Evolutionary conservation across 2,113 vertebrate genomes (phyloP).

Genomic region (Rhinoderma darwinii): DNA sequence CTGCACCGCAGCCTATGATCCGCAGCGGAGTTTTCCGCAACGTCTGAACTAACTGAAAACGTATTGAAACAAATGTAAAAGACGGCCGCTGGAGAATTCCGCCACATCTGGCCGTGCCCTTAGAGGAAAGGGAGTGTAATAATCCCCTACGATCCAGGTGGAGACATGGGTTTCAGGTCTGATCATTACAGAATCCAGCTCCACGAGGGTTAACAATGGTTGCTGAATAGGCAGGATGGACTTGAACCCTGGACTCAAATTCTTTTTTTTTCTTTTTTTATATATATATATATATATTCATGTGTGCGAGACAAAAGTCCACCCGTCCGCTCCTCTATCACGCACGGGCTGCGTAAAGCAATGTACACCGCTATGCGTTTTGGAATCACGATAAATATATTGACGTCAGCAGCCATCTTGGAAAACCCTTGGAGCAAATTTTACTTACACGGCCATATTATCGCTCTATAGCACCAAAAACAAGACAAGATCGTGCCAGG

Average conservation of each 20-base stretch:
- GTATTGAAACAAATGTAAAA: too few species aligned
- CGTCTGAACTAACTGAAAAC: too few species aligned
- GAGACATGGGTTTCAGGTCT: background rate
- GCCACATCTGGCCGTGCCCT: too few species aligned
- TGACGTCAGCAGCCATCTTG: background rate
- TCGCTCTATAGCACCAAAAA: too few species aligned
- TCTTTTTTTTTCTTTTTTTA: background rate
- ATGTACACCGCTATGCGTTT: background rate
- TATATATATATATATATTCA: background rate
- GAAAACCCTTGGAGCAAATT: background rate
- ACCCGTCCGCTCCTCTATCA: background rate
- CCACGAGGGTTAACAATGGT: conserved; percentile 12
- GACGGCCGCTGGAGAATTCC: too few species aligned
- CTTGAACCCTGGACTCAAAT: conserved; percentile 46
- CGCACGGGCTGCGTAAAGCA: background rate
- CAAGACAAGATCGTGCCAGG: too few species aligned
- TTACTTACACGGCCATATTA: background rate
- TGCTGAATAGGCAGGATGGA: conserved; percentile 25
- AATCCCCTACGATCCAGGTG: background rate
- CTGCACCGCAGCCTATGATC: too few species aligned
- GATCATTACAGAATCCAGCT: background rate
- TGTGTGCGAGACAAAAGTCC: conserved; percentile 25
- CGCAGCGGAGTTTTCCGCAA: too few species aligned
- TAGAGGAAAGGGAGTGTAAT: background rate
- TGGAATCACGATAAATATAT: background rate